These are phyloP conservation scores for Triplophysa tibetana DNA, from an alignment of 2,113 vertebrate species.

Conservation along the genomic window DNA sequence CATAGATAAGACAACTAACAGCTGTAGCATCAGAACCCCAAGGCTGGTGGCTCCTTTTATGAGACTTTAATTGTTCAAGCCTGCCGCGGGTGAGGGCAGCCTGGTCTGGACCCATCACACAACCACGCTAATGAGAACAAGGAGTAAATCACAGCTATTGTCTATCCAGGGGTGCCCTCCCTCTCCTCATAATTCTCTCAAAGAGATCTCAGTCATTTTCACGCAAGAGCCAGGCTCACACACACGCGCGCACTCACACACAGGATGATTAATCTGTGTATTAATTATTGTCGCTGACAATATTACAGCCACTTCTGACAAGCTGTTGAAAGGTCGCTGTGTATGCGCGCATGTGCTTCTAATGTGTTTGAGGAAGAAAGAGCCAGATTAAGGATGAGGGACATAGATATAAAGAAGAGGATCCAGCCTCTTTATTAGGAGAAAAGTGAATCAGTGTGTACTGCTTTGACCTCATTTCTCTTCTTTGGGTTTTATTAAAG, in stretches of 20 bases:
- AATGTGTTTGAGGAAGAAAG: neutral
- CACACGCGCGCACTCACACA: conserved; percentile 1
- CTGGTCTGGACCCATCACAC: conserved; percentile 27
- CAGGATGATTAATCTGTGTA: conserved; percentile 50
- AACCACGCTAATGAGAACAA: conserved; percentile 44
- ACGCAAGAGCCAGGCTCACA: neutral
- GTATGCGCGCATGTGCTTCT: neutral
- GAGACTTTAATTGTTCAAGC: conserved; percentile 43
- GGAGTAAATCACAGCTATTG: conserved; percentile 46
- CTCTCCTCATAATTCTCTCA: conserved; percentile 8
- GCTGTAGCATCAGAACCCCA: neutral
- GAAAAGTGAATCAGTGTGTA: conserved; percentile 21
- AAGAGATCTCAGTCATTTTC: neutral
- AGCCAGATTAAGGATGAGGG: neutral
- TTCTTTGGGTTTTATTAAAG: neutral
- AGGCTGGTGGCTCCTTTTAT: conserved; percentile 26
- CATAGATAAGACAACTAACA: conserved; percentile 3
- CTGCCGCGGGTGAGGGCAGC: conserved; percentile 22
- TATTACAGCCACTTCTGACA: conserved; percentile 46
- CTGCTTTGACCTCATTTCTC: neutral
- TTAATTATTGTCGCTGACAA: conserved; percentile 52
- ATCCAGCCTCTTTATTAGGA: conserved; percentile 8
- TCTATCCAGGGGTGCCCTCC: conserved; percentile 2
- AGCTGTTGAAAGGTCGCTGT: conserved; percentile 40
- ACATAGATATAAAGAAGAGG: neutral